Evolutionary conservation across 2,888 invertebrate species (phyloP), one percentile per base, ranked within the genome.

Genomic region (Eristalinus aeneus): DNA sequence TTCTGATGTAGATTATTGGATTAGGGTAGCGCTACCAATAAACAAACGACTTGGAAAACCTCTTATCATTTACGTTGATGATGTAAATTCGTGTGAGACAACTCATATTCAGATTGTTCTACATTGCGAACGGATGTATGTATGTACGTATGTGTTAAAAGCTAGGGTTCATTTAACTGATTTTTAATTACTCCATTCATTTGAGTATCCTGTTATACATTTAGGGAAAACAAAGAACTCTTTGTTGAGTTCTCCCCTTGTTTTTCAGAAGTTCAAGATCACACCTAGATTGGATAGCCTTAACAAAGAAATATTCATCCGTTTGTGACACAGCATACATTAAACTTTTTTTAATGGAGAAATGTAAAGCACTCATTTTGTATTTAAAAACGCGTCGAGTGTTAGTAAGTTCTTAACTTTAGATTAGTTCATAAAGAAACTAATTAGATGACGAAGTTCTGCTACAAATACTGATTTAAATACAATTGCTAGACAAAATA

Each of bases 121-220:
- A 8, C 46, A 16, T 46, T 16, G 8, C 46, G 16, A 46, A 16
- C 46, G 16, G 16, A 46, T 46, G n/a, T 16, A 46, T 16, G 46
- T 16, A 16, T 16, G 16, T 8, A 46, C 16, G n/a, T 16, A 46
- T 16, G 46, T 16, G 46, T 16, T 46, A n/a, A 46, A 46, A 46
- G 8, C 46, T 46, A n/a, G 58, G 46, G 83, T 68, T 74, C 69
- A 69, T 74, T 78, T 83, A 83, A 73, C 63, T 65, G 78, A 78
- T 78, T 78, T 78, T 83, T 78, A 74, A 83, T 83, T 83, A 83
- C 78, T 73, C 78, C 69, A 78, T 83, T 78, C 60, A 69, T 74
- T 63, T 53, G 65, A 83, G 69, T 83, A 83, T 83, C 83, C 83
- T 78, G 83, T 83, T 83, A 64, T 64, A 64, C 74, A 68, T 78